Conservation (phyloP, 92 coral and sea anemone species). For the Actinernus sp. region DNA sequence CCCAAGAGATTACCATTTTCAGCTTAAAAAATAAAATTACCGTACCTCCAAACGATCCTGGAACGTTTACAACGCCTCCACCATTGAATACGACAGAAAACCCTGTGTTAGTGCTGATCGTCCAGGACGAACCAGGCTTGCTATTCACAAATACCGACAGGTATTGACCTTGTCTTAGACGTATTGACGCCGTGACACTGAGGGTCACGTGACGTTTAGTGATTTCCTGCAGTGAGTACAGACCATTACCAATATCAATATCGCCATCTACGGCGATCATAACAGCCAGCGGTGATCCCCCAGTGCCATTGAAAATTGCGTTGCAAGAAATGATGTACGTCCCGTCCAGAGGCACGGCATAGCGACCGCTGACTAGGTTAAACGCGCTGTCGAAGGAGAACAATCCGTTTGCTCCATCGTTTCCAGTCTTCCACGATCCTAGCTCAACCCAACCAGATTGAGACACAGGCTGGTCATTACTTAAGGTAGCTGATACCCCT, state of each 20-base stretch:
- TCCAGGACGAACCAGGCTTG: conserved; percentile 25
- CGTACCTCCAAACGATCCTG: conserved; percentile 57
- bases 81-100: conserved; percentile 57
- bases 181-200: conserved; percentile 30
- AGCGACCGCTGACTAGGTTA: conserved; percentile 27
- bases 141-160: conserved; percentile 40
- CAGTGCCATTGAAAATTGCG: conserved; percentile 28
- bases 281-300: conserved; percentile 23
- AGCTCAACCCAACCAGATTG: conserved; percentile 35
- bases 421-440: conserved; percentile 26
- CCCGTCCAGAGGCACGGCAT: conserved; percentile 32
- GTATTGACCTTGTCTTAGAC: conserved; percentile 27
- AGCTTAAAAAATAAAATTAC: no score
- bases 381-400: conserved; percentile 65
- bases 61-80: conserved; percentile 19
- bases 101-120: conserved; percentile 7
- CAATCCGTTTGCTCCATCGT: conserved; percentile 16
- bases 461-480: neutral
- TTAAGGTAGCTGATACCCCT: conserved; percentile 57
- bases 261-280: conserved; percentile 49
- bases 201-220: conserved; percentile 25
- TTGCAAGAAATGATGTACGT: conserved; percentile 56
- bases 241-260: conserved; percentile 23
- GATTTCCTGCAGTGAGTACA: conserved; percentile 29
- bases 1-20: no score